Evolutionary conservation across 2,113 vertebrate species (phyloP).

Genomic region (Cricetomys ansorgei): DNA sequence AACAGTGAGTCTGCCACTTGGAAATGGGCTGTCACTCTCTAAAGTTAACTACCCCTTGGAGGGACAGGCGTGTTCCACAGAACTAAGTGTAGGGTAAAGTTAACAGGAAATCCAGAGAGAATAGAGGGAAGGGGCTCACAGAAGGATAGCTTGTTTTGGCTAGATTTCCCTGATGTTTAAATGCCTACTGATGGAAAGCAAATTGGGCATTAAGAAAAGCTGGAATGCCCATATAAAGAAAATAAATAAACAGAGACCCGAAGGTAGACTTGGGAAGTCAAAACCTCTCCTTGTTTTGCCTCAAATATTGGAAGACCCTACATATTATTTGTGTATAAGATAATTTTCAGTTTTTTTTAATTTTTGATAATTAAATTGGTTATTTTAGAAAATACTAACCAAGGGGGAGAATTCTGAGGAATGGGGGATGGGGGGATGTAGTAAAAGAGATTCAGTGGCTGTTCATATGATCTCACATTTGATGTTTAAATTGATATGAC

Average conservation of each 20-base stretch:
- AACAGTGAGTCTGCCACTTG: conserved; percentile 18
- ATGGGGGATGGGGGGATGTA: neutral
- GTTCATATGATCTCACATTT: neutral
- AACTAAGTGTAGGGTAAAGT: conserved; percentile 52
- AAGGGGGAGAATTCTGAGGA: neutral
- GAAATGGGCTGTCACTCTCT: conserved; percentile 16
- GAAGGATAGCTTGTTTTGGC: conserved; percentile 63
- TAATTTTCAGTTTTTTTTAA: conserved; percentile 32
- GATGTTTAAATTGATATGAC: conserved; percentile 33
- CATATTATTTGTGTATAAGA: conserved; percentile 29
- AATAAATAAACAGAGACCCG: conserved; percentile 60
- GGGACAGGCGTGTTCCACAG: neutral
- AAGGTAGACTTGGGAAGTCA: conserved; percentile 38
- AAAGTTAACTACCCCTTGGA: conserved; percentile 50
- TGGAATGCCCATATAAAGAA: conserved; percentile 57
- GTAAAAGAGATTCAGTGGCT: neutral
- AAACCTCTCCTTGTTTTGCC: conserved; percentile 44
- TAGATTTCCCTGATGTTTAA: conserved; percentile 55
- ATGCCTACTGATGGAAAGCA: conserved; percentile 65
- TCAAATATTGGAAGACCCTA: conserved; percentile 54
- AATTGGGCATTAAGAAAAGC: conserved; percentile 63
- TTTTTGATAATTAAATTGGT: conserved; percentile 54
- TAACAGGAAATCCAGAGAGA: conserved; percentile 54
- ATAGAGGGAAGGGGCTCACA: conserved; percentile 43
- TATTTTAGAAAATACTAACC: conserved; percentile 30